Conservation (phyloP, 2,797 vertebrate species). For the Sebastes cheni region DNA sequence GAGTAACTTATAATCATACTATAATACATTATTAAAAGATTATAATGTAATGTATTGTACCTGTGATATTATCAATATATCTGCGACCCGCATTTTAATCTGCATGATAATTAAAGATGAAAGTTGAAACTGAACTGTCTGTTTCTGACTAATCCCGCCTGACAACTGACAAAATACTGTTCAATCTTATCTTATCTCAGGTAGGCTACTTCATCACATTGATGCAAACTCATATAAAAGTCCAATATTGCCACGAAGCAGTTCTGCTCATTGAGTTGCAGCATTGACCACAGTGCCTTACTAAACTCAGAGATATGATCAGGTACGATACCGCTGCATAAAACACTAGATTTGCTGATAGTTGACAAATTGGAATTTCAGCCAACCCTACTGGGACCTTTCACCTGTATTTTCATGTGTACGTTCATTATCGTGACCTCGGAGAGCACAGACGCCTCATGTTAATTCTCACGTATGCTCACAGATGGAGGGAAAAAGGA, state of each 20-base stretch:
- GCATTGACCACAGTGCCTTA: background rate
- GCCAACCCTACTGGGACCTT: background rate
- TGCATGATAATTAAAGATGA: background rate
- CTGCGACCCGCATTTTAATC: background rate
- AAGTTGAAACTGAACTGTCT: background rate
- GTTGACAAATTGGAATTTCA: background rate
- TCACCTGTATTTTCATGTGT: background rate
- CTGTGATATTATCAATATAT: background rate
- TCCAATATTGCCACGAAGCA: background rate
- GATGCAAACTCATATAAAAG: background rate
- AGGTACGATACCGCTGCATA: conserved; percentile 34
- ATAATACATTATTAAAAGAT: background rate
- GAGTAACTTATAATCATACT: accelerated
- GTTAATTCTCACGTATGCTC: background rate
- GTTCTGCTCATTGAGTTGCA: background rate
- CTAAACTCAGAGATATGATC: too few relatives aligned
- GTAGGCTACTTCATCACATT: background rate
- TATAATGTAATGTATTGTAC: too few relatives aligned
- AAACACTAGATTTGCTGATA: conserved; percentile 3
- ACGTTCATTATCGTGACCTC: background rate
- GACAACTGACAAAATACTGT: background rate
- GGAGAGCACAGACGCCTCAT: background rate
- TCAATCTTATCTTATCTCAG: background rate
- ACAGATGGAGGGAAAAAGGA: background rate
- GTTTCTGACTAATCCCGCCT: background rate